These are phyloP conservation scores for Rhagophthalmus giganteus DNA, from an alignment of 2,888 invertebrate species.

Conservation along the genomic window DNA sequence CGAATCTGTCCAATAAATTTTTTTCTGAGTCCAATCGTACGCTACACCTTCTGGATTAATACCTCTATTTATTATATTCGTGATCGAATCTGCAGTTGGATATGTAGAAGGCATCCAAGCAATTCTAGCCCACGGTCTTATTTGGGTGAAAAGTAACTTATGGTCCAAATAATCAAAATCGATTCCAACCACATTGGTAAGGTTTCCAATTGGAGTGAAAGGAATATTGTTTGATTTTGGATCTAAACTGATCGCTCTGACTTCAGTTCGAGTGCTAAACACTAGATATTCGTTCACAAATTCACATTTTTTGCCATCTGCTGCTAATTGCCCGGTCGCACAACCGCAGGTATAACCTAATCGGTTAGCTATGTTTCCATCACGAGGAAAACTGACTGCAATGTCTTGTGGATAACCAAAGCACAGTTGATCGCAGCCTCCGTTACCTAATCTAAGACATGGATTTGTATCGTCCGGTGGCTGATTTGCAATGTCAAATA, in stretches of 20 bases:
- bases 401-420: conserved; percentile 75
- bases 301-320: conserved; percentile 72
- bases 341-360: conserved; percentile 82
- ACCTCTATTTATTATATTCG: conserved; percentile 72
- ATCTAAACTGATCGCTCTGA: conserved; percentile 87
- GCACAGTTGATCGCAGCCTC: conserved; percentile 92
- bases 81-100: conserved; percentile 65
- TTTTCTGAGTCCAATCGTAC: conserved; percentile 97
- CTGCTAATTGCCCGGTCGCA: conserved; percentile 78
- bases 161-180: conserved; percentile 93
- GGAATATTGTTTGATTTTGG: conserved; percentile 80
- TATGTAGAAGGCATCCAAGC: conserved; percentile 76
- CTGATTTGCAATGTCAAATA: conserved; percentile 88
- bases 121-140: conserved; percentile 87
- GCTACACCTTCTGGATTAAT: conserved; percentile 93
- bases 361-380: conserved; percentile 55
- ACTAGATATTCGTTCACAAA: conserved; percentile 87
- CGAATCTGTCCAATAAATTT: conserved; percentile 97
- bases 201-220: conserved; percentile 80
- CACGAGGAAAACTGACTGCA: conserved; percentile 49
- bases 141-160: conserved; percentile 89
- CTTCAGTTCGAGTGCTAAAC: conserved; percentile 92
- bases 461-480: conserved; percentile 82
- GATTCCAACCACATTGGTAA: conserved; percentile 92
- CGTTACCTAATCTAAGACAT: conserved; percentile 74